phyloP scores from a whole-genome alignment of 2,113 vertebrate species.

The Rhinopomastus cyanomelas region DNA sequence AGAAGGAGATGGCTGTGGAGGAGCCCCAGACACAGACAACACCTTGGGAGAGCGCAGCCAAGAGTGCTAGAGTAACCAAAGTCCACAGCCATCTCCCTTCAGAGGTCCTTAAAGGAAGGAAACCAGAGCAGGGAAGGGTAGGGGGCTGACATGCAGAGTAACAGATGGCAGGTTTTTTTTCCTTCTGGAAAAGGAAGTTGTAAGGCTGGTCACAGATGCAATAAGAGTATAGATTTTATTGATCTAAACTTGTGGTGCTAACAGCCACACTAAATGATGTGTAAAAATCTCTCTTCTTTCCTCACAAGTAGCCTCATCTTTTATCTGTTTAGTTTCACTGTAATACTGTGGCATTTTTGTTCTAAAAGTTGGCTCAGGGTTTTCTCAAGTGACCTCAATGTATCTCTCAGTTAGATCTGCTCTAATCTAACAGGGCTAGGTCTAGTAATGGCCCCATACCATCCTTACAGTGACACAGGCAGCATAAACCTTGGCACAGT shows the following conservation, averaged over 20 bases:
- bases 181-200: conserved; percentile 27
- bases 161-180: background rate
- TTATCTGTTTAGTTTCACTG: conserved; percentile 28
- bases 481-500: background rate
- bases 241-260: conserved; percentile 33
- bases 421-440: background rate
- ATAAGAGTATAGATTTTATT: conserved; percentile 62
- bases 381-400: background rate
- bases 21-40: background rate
- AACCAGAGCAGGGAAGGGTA: background rate
- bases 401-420: background rate
- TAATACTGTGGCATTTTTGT: background rate
- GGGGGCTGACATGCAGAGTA: background rate
- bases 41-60: rapidly evolving
- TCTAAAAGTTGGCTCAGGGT: background rate
- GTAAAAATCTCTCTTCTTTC: conserved; percentile 36
- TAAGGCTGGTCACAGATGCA: conserved; percentile 15
- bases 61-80: background rate
- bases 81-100: background rate
- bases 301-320: background rate
- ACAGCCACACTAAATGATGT: conserved; percentile 43
- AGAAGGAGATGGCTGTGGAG: background rate
- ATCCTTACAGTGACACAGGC: background rate
- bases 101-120: background rate
- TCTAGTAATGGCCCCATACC: background rate